phyloP scores from a whole-genome alignment of 2,113 vertebrate species.

The Cyprichromis sp. region DNA sequence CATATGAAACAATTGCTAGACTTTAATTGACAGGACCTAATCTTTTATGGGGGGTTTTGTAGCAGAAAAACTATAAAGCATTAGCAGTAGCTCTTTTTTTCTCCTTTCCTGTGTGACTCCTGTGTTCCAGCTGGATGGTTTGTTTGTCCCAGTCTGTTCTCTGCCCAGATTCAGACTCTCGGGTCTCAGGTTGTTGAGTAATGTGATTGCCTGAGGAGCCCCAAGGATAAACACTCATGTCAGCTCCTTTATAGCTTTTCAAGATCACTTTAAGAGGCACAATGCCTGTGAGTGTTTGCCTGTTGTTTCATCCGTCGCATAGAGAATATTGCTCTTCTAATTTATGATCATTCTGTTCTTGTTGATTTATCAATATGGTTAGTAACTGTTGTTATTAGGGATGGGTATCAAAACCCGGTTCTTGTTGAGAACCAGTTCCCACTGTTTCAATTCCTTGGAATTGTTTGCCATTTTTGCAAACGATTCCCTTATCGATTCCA shows the following conservation, averaged over 20 bases:
- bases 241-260: conserved; percentile 10
- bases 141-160: neutral
- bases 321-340: neutral
- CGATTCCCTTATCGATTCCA: too few relatives aligned
- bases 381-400: neutral
- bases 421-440: too few relatives aligned
- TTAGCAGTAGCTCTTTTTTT: neutral
- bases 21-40: neutral
- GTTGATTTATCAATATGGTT: neutral
- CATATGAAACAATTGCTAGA: neutral
- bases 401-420: too few relatives aligned
- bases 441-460: too few relatives aligned
- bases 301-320: neutral
- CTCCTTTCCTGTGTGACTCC: neutral
- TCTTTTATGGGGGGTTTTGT: neutral
- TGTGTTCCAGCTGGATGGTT: neutral
- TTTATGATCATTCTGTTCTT: neutral
- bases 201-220: conserved; percentile 23
- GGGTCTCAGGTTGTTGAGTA: conserved; percentile 9
- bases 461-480: too few relatives aligned
- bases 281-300: neutral
- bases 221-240: neutral
- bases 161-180: neutral
- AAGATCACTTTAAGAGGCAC: neutral
- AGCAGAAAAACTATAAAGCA: neutral